Evolutionary conservation across 1,140 invertebrate species (phyloP), one percentile per base, ranked within the genome.

Genomic region (Gonatopus flavifemur): DNA sequence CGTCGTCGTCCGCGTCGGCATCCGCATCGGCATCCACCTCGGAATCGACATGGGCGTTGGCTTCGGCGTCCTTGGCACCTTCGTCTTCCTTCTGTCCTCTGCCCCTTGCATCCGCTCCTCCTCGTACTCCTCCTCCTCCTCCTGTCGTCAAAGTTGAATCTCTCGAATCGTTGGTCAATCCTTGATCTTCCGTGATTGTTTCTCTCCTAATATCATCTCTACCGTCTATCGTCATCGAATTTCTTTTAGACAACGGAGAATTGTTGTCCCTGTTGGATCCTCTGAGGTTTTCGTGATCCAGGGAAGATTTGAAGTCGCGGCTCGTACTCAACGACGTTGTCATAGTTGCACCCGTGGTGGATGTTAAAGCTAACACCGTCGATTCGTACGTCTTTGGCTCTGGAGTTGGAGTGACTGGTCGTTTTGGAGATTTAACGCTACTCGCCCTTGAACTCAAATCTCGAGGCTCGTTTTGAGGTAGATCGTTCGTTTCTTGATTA

Each of bases 381-480:
- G 56, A 9, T 8, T 54, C 49, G 31, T 52, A 19, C 33, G 13
- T 69, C 67, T 70, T 75, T 59, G 63, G 61, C 48, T 72, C 69
- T 3, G 70, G 69, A 25, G 56, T 69, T 3, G 70, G 69, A 25
- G 56, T 69, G 7, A 56, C 52, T 12, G 58, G 52, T 20, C 68
- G 51, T 40, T 64, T 71, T 0, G 65, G 64, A 13, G 72, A 72
- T 13, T 66, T 68, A 12, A 55, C 55, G 24, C 58, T 63, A 40
- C 66, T 71, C 24, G 68, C 68, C 43, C 71, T 67, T 15, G 76
- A 77, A 50, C 74, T 77, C 25, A 78, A 60, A 49, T 78, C 74
- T 37, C 70, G 62, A 18, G 76, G 76, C 40, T 73, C 71, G 19
- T 76, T 60, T 41, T 74, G 69, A 31, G 49, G 52, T 39, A 57